Conservation (phyloP, 2,888 invertebrate species). For the Athrips mouffetella region DNA sequence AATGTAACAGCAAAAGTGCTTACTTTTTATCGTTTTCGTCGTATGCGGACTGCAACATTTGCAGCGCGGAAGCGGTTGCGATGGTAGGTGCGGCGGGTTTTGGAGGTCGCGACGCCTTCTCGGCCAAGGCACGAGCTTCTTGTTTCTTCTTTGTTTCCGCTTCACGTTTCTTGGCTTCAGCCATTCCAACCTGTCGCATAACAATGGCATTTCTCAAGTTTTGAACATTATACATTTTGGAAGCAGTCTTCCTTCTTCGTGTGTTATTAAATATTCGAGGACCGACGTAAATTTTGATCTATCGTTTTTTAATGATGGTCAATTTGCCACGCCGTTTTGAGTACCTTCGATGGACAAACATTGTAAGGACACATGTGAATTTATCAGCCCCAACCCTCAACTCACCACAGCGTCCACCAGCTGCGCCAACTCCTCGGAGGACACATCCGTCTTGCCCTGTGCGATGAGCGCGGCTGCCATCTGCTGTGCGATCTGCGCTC, state of each 20-base stretch:
- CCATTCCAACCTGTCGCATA: slow-evolving; percentile 67
- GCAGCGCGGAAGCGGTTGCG: slow-evolving; percentile 60
- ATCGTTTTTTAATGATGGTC: too few species aligned
- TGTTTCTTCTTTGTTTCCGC: slow-evolving; percentile 38
- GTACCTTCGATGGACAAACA: too few species aligned
- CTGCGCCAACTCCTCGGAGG: slow-evolving; percentile 87
- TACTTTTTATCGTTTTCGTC: slow-evolving; percentile 63
- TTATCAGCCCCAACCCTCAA: too few species aligned
- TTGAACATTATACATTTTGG: too few species aligned
- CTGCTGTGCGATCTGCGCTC: slow-evolving; percentile 87
- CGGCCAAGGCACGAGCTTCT: slow-evolving; percentile 17
- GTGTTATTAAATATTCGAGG: too few species aligned
- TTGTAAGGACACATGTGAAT: too few species aligned
- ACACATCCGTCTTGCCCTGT: slow-evolving; percentile 89
- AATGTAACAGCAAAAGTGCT: slow-evolving; percentile 14
- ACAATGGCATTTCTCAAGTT: too few species aligned
- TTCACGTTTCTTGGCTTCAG: slow-evolving; percentile 64
- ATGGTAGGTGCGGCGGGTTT: slow-evolving; percentile 12
- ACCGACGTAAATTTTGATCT: too few species aligned
- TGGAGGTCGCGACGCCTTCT: slow-evolving; percentile 1
- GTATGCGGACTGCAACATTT: slow-evolving; percentile 67
- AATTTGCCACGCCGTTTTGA: too few species aligned
- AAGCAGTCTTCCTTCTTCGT: too few species aligned
- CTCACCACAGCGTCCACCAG: slow-evolving; percentile 88
- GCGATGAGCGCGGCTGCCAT: slow-evolving; percentile 88